Conservation (phyloP, 2,797 vertebrate genomes). For the Pantherophis alleghaniensis region DNA sequence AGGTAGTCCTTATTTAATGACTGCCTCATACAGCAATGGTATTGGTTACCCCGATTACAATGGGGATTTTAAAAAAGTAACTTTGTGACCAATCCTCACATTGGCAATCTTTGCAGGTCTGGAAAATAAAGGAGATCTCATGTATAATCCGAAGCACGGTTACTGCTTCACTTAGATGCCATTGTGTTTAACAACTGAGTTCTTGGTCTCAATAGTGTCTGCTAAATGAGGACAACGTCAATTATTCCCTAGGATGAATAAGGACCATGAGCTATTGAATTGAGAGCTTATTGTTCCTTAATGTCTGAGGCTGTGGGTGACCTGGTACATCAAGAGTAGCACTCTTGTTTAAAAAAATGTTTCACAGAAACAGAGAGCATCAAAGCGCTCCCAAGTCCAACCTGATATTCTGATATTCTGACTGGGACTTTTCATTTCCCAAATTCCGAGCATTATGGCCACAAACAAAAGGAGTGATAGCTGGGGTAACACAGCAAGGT, state of each 20-base stretch:
- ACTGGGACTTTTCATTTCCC: neutral
- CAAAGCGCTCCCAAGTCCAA: neutral
- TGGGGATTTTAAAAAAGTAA: neutral
- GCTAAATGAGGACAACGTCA: neutral
- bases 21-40: neutral
- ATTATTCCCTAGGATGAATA: neutral
- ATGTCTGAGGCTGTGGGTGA: neutral
- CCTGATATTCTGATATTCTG: neutral
- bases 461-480: neutral
- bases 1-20: neutral
- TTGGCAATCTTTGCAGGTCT: neutral
- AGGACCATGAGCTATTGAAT: neutral
- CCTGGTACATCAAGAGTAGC: neutral
- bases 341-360: neutral
- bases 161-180: neutral
- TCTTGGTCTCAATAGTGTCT: neutral
- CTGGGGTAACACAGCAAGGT: conserved; percentile 10
- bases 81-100: neutral
- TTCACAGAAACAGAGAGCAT: neutral
- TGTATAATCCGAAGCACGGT: neutral
- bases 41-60: neutral
- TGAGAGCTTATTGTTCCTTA: neutral
- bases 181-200: neutral
- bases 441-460: neutral
- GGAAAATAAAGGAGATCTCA: neutral